Evolutionary conservation across 2,113 vertebrate genomes (phyloP).

Genomic region (Gallinago paraguaiae): DNA sequence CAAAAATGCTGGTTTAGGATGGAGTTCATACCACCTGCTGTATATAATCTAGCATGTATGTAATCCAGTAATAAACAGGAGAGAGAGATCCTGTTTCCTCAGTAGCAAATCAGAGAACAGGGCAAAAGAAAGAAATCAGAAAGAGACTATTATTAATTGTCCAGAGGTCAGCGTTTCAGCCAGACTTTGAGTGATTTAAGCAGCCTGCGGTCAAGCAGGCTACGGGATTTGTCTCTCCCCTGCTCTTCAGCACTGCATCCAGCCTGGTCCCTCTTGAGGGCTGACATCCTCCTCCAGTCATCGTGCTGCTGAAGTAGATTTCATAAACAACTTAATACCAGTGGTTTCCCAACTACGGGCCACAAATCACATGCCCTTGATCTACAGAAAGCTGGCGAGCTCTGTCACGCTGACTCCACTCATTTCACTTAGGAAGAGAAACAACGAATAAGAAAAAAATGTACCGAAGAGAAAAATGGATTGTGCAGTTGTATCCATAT

Average conservation of each 20-base stretch:
- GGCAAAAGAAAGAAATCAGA: neutral
- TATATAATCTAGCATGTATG: neutral
- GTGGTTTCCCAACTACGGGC: neutral
- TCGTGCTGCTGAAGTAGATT: neutral
- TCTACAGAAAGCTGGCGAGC: conserved; percentile 11
- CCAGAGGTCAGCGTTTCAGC: neutral
- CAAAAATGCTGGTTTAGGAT: neutral
- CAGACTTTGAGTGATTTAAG: neutral
- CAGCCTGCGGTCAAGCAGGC: neutral
- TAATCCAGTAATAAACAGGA: neutral
- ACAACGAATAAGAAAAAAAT: neutral
- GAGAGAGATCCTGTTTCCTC: neutral
- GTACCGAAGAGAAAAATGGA: neutral
- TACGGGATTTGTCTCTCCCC: neutral
- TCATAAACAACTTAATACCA: conserved; percentile 6
- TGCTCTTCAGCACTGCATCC: neutral
- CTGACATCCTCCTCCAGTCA: neutral
- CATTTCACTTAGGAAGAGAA: neutral
- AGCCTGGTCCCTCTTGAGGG: neutral
- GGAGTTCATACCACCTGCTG: neutral
- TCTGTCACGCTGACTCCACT: conserved; percentile 13
- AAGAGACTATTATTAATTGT: neutral
- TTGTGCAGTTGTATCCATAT: neutral
- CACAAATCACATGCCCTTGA: conserved; percentile 4
- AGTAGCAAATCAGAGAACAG: neutral